phyloP scores from a whole-genome alignment of 2,888 invertebrate genomes.

The Melinaea marsaeus region DNA sequence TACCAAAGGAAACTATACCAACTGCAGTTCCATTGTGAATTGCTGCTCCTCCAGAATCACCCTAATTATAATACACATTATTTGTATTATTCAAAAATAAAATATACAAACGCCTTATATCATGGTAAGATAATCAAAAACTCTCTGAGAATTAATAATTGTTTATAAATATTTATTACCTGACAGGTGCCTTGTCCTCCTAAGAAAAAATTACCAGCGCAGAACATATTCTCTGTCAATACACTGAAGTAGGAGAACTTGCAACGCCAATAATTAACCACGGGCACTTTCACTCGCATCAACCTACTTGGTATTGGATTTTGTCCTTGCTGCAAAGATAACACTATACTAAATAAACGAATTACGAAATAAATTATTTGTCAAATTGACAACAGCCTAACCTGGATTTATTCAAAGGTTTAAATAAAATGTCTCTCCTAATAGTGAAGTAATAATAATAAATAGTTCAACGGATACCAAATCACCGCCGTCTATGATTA shows the following conservation, averaged over 20 bases:
- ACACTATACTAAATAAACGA: background rate
- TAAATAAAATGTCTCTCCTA: no score
- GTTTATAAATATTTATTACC: constrained; percentile 37
- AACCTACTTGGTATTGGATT: constrained; percentile 57
- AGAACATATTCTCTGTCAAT: constrained; percentile 60
- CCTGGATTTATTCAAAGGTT: no score
- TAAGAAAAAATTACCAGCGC: constrained; percentile 61
- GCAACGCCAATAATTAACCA: constrained; percentile 51
- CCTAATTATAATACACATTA: constrained; percentile 40
- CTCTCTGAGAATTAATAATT: background rate
- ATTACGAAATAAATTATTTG: background rate
- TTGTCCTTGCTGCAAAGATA: constrained; percentile 54
- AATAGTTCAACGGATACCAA: no score
- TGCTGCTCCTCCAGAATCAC: constrained; percentile 61
- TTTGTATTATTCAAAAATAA: background rate
- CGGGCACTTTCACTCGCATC: constrained; percentile 60
- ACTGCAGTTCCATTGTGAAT: constrained; percentile 54
- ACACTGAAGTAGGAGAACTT: constrained; percentile 43
- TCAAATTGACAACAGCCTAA: background rate
- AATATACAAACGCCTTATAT: background rate
- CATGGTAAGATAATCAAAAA: constrained; percentile 6
- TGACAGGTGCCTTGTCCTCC: constrained; percentile 67
- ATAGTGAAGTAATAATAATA: no score
- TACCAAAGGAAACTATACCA: constrained; percentile 60
- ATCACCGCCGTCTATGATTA: no score